Conservation (phyloP, 2,797 vertebrate genomes). For the Orestias chungarensis region DNA sequence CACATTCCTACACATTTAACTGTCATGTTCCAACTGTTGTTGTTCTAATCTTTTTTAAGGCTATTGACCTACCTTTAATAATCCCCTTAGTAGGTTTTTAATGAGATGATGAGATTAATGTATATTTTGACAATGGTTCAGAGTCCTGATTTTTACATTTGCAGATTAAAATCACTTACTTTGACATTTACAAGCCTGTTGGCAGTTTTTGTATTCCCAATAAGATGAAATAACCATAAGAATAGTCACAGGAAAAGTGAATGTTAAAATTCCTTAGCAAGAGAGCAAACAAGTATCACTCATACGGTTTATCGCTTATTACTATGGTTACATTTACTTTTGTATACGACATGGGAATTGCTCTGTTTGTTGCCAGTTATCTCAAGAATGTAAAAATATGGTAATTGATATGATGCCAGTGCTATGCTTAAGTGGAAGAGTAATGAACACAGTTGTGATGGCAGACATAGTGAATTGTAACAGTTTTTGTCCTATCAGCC, state of each 20-base stretch:
- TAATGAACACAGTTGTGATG: too few species aligned
- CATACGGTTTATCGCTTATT: background rate
- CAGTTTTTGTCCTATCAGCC: too few species aligned
- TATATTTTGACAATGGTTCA: background rate
- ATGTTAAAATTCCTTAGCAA: background rate
- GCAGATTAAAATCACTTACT: conserved; percentile 37
- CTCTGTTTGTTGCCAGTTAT: background rate
- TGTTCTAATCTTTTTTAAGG: background rate
- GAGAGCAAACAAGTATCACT: background rate
- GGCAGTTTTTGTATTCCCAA: conserved; percentile 8
- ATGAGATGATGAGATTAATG: background rate
- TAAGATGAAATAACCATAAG: too few species aligned
- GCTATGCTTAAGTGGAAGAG: too few species aligned
- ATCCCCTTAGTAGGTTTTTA: conserved; percentile 6
- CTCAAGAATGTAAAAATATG: background rate
- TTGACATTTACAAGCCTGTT: conserved; percentile 51
- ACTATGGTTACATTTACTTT: too few species aligned
- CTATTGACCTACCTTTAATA: background rate
- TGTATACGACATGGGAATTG: background rate
- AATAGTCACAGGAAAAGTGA: conserved; percentile 8
- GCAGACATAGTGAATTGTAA: too few species aligned
- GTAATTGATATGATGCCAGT: background rate
- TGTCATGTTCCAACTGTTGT: conserved; percentile 9
- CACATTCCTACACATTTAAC: conserved; percentile 27
- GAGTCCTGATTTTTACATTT: conserved; percentile 8